Evolutionary conservation across 2,797 vertebrate genomes (phyloP), one percentile per base, ranked within the genome.

Genomic region (Sibirionetta formosa): DNA sequence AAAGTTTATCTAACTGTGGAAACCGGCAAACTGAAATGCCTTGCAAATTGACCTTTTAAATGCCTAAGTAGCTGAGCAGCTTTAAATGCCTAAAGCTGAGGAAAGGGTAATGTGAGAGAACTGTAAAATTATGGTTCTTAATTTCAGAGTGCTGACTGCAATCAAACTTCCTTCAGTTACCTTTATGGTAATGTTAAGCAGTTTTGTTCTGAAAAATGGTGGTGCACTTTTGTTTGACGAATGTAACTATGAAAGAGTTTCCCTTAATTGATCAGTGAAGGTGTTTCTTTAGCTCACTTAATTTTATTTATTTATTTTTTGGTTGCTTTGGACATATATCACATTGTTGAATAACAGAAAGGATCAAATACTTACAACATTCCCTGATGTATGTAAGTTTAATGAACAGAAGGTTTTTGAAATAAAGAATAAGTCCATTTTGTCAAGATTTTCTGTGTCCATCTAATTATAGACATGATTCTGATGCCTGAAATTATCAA

Each of bases 401-500:
- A 84, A 92, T 73, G 86, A 94, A 72, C 73, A 93, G 88, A 88
- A 95, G 44, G 58, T 73, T 95, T 93, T 96, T 82, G 90, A 95
- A 97, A 95, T 97, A 96, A 97, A 89, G 88, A 94, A 90, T 48
- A 78, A 94, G 51, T 92, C 50, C 50, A 44, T 90, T 95, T 95
- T 94, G 96, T 96, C 90, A 92, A 92, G 36, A 71, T 92, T 95
- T 93, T 94, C 83, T 94, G 86, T 82, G 90, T 96, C 66, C 1
- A 0, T 82, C 71, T 93, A 65, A 75, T 81, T 87, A 64, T 56
- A 91, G 64, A 35, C 33, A 14, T 72, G 24, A 20, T 91, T 91
- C 50, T 76, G 29, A 54, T 73, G 60, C 44, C 77, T 48, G 5
- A 20, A 80, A 73, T 27, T 57, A 78, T 44, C 57, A 81, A 61